phyloP scores from a whole-genome alignment of 2,797 vertebrate genomes.

The Eutrigla gurnardus region DNA sequence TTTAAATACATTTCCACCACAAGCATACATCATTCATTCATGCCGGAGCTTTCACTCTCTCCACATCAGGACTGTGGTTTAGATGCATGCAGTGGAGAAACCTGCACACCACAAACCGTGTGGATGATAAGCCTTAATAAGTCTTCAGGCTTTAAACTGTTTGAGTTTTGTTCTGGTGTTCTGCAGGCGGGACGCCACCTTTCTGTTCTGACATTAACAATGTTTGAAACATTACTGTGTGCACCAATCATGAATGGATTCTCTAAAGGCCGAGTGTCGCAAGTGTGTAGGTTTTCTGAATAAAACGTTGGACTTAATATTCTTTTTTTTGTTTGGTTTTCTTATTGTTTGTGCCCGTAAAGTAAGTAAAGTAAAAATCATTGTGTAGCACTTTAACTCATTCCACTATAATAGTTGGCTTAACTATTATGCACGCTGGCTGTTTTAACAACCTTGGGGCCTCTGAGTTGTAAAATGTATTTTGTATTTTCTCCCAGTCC shows the following conservation, averaged over 20 bases:
- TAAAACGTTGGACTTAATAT: conserved; percentile 12
- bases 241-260: conserved; percentile 33
- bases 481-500: conserved; percentile 22
- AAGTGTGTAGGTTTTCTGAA: conserved; percentile 41
- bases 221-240: conserved; percentile 12
- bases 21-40: conserved; percentile 73
- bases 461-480: conserved; percentile 48
- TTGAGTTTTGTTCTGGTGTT: conserved; percentile 11
- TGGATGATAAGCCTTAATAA: conserved; percentile 12
- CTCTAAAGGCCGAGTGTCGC: conserved; percentile 13
- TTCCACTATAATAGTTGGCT: not conserved
- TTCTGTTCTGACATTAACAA: not conserved
- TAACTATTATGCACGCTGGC: conserved; percentile 18
- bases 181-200: not conserved
- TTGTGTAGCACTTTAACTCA: not conserved
- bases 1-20: conserved; percentile 73
- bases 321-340: conserved; percentile 8
- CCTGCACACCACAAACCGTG: conserved; percentile 7
- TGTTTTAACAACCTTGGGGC: conserved; percentile 20
- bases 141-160: not conserved
- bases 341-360: not conserved
- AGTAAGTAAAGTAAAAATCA: not conserved
- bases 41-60: conserved; percentile 43
- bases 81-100: conserved; percentile 10
- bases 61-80: conserved; percentile 31